Base-by-base conservation (phyloP, 2,888 invertebrate species). In the Muschampia plurimacula region DNA sequence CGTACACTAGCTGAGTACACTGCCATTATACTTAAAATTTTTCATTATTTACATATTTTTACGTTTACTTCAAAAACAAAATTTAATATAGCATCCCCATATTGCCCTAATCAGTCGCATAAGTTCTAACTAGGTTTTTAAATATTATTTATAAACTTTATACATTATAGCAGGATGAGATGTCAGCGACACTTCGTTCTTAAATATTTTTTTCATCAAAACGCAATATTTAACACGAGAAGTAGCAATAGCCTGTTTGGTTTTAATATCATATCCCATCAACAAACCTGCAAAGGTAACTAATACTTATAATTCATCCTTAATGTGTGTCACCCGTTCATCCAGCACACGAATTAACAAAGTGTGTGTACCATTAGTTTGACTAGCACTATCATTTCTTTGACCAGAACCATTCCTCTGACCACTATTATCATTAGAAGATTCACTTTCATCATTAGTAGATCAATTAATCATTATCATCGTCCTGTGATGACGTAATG, bases 401-500 rank as follows among this genome's bases (percentile, higher is more conserved):
- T 59, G 36, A 59, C 32, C 59, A 22, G 55, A 22, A 55, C 22
- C 55, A 22, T 55, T 3, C 9, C 66, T 67, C 65, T 52, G 74
- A 66, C 66, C 52, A 69, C 72, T 72, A 71, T 74, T 62, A 74
- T 78, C 78, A 80, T 70, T 66, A 59, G 70, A 68, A 67, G 46
- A 74, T 64, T 59, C 52, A 69, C 70, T 66, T 71, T 76, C 69
- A 74, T 70, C 52, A 76, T 67, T 46, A 63, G 44, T 72, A 36
- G 49, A 39, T 36, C 55, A 55, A 22, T 66, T 15, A 67, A 76
- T 75, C 68, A 69, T 67, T 73, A 69, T 77, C 69, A 72, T 73
- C 77, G 76, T 76, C 79, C 76, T 67, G 70, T 75, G 82, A 80
- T 80, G 77, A 80, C 81, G 80, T 85, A 85, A 86, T 86, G 79